Conservation (phyloP, 2,888 invertebrate species). For the Drosophila neotestacea region DNA sequence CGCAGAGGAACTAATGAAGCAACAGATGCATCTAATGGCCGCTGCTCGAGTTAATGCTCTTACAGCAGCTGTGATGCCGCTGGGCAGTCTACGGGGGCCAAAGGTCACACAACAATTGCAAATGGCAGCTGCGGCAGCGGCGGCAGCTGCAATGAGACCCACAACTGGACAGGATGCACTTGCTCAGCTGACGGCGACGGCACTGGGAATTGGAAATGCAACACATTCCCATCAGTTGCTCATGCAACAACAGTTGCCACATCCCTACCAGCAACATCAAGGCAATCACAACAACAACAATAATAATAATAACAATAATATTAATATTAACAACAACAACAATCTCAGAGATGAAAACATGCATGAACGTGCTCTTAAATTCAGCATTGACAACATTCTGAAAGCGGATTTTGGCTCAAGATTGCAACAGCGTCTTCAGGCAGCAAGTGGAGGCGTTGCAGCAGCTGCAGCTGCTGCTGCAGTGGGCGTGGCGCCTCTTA, state of each 20-base stretch:
- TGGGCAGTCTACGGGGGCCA: slow-evolving; percentile 80
- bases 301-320: slow-evolving; percentile 56
- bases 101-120: slow-evolving; percentile 86
- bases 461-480: slow-evolving; percentile 16
- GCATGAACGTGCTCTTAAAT: slow-evolving; percentile 89
- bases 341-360: slow-evolving; percentile 81
- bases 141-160: slow-evolving; percentile 64
- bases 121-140: slow-evolving; percentile 80
- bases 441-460: slow-evolving; percentile 31
- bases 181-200: slow-evolving; percentile 83
- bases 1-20: slow-evolving; percentile 85
- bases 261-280: slow-evolving; percentile 70
- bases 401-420: slow-evolving; percentile 92
- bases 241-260: slow-evolving; percentile 51
- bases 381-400: slow-evolving; percentile 94
- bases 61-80: slow-evolving; percentile 66
- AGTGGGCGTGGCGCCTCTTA: slow-evolving; percentile 30
- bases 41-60: slow-evolving; percentile 84
- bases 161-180: slow-evolving; percentile 73
- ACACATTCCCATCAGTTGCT: slow-evolving; percentile 45
- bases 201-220: slow-evolving; percentile 60
- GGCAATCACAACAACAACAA: slow-evolving; percentile 58
- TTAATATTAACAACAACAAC: slow-evolving; percentile 59
- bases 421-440: slow-evolving; percentile 56
- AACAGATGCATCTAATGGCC: slow-evolving; percentile 85